phyloP scores from a whole-genome alignment of 2,888 invertebrate genomes.

The Acanthosepion esculentum region DNA sequence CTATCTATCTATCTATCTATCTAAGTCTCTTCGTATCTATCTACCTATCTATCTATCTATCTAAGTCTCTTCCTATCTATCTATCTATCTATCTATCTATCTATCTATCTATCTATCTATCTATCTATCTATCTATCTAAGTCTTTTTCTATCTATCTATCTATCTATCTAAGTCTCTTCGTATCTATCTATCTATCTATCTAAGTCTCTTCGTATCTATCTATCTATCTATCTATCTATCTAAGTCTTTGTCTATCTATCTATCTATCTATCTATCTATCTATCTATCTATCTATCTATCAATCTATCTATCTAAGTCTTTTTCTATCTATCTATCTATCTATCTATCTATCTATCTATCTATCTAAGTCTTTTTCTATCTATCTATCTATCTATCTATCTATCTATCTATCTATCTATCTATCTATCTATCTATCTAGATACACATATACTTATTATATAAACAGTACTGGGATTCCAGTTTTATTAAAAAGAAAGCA shows the following conservation, averaged over 20 bases:
- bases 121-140: not conserved
- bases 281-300: not conserved
- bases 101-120: not conserved
- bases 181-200: not conserved
- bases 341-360: not conserved
- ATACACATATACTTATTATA: too few species aligned
- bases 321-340: not conserved
- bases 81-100: slow-evolving; percentile 23
- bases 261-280: not conserved
- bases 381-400: not conserved
- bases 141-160: slow-evolving; percentile 34
- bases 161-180: not conserved
- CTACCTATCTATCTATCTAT: slow-evolving; percentile 7
- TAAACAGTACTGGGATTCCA: too few species aligned
- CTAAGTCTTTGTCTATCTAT: not conserved
- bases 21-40: too few species aligned
- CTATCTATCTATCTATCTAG: not conserved
- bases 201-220: not conserved
- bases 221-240: not conserved
- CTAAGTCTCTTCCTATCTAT: not conserved
- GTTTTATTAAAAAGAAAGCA: too few species aligned
- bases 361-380: not conserved
- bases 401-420: not conserved
- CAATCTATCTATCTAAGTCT: too few species aligned
- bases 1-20: not conserved